Conservation (phyloP, 2,113 vertebrate species). For the Strigops habroptila region DNA sequence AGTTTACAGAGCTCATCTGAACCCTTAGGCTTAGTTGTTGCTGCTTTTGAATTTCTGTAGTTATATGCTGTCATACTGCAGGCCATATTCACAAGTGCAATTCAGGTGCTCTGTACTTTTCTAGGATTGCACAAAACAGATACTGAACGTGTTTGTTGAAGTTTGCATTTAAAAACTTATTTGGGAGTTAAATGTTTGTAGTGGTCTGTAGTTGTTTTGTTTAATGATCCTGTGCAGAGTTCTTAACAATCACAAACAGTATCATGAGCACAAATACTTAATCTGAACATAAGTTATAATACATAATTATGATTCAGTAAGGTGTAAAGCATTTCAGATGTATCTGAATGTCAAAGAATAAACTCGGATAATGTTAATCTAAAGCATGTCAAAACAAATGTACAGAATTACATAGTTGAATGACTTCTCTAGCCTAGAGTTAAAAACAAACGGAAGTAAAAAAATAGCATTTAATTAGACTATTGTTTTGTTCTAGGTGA, state of each 20-base stretch:
- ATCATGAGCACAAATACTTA: background rate
- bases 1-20: background rate
- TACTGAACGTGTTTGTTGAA: background rate
- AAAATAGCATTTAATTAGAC: background rate
- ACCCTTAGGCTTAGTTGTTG: background rate
- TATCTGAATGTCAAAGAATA: background rate
- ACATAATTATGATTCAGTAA: background rate
- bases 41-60: background rate
- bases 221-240: background rate
- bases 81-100: background rate
- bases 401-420: background rate
- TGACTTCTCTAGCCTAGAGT: background rate
- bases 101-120: background rate
- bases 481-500: constrained; percentile 76
- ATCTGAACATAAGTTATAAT: background rate
- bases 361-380: background rate
- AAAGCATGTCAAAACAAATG: background rate
- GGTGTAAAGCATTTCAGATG: background rate
- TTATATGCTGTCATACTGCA: rapidly evolving
- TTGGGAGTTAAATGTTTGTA: background rate
- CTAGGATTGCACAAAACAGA: background rate
- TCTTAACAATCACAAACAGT: background rate
- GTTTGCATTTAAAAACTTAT: background rate
- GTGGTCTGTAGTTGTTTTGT: background rate
- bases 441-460: background rate